Evolutionary conservation across 2,797 vertebrate genomes (phyloP).

Genomic region (Sus cebifrons): DNA sequence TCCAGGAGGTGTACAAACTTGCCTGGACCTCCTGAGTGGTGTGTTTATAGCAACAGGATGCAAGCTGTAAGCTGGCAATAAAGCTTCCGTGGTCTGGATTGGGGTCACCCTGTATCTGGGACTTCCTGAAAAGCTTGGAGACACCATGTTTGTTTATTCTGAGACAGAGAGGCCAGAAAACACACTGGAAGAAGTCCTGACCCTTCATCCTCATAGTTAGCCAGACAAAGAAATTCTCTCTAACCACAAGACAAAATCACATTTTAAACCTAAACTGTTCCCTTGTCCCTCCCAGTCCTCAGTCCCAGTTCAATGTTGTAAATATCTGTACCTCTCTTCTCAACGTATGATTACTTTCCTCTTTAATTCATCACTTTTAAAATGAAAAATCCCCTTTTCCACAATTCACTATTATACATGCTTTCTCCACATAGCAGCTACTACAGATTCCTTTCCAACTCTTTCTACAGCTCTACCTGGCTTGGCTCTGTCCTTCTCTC

Average conservation of each 20-base stretch:
- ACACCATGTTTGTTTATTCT: slow-evolving; percentile 35
- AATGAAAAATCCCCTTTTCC: not conserved
- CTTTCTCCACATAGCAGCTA: not conserved
- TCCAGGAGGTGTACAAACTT: not conserved
- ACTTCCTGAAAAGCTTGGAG: slow-evolving; percentile 35
- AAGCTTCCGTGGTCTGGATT: slow-evolving; percentile 9
- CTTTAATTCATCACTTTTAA: not conserved
- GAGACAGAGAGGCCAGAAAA: slow-evolving; percentile 52
- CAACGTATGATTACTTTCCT: not conserved
- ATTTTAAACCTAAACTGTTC: not conserved
- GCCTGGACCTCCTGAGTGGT: not conserved
- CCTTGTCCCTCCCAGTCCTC: not conserved
- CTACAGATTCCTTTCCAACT: not conserved
- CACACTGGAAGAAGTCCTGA: not conserved
- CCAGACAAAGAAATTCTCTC: slow-evolving; percentile 60
- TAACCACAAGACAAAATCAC: not conserved
- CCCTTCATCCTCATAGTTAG: not conserved
- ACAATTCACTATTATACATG: not conserved
- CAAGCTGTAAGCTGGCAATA: not conserved
- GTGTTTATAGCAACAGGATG: slow-evolving; percentile 72
- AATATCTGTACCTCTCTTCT: slow-evolving; percentile 22
- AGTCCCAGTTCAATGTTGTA: not conserved
- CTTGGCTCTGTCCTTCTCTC: not conserved
- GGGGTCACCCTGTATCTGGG: not conserved
- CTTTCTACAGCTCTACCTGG: not conserved